A percentile compares a stretch with the other conserved stretches of the same genome.
phyloP scores from a whole-genome alignment of 1,140 invertebrate species.

The Globodera ellingtonae region DNA sequence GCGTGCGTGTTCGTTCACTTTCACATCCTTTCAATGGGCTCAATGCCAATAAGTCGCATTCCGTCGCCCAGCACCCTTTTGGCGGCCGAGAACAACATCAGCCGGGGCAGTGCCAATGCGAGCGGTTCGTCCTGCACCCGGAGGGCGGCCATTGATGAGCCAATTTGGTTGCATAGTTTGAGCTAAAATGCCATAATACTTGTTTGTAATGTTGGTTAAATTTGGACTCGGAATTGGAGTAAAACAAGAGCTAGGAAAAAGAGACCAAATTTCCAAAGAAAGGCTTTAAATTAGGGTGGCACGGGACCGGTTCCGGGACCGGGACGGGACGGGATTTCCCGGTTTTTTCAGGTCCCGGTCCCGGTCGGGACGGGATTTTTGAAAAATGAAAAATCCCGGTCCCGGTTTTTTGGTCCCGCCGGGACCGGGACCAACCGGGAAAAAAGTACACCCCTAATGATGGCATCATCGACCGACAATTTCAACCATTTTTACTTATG shows the following conservation, averaged over 20 bases:
- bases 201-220: background rate
- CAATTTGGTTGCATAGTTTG: conserved; percentile 31
- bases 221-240: background rate
- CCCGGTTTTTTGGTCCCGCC: too few species aligned
- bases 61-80: conserved; percentile 46
- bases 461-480: too few species aligned
- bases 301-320: too few species aligned
- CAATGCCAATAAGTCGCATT: conserved; percentile 38
- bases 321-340: too few species aligned
- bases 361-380: too few species aligned
- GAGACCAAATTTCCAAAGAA: background rate
- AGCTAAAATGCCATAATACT: background rate
- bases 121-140: conserved; percentile 40
- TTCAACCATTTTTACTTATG: too few species aligned
- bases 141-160: conserved; percentile 28
- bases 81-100: conserved; percentile 42
- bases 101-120: conserved; percentile 34
- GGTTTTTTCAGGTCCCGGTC: too few species aligned
- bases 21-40: conserved; percentile 34
- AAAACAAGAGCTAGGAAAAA: background rate
- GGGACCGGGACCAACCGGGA: too few species aligned
- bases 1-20: background rate
- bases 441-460: too few species aligned
- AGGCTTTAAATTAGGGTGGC: too few species aligned
- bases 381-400: too few species aligned